Base-by-base conservation (phyloP, 2,113 vertebrate species). In the Steatornis caripensis region DNA sequence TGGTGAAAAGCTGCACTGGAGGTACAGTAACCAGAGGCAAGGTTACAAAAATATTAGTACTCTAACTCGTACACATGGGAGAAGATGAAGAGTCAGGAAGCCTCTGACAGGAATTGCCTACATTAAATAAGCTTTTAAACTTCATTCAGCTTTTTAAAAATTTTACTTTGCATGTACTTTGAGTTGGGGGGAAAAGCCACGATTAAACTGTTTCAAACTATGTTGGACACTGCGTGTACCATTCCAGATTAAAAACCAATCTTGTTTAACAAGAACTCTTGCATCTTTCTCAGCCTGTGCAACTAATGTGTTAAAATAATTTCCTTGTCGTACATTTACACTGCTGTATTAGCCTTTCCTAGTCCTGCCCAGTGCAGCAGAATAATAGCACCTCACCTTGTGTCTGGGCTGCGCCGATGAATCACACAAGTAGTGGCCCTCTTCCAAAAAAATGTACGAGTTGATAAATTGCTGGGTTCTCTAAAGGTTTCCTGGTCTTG, bases 21-120 rank as follows among this genome's bases (percentile, higher is more conserved):
- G 48, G 39, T n/a, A 64, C 49, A 22, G 51, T 49, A 84, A 92
- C 68, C 68, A 68, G 65, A 64, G 43, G n/a, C 82, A 68, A 93
- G 77, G 77, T 84, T 79, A 91, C 41, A 30, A 89, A 92, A 90
- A 87, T 70, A 54, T 88, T 70, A 53, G 34, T 70, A 32, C 72
- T 95, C 36, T 68, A 71, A 39, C 60, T 77, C 41, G 13, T 58
- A 62, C 48, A 61, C 29, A 22, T 14, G 51, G 36, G 55, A 84
- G 24, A 78, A 58, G 29, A 66, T 15, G 54, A 80, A 48, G 76
- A 18, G 27, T 90, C 45, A 14, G 32, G 60, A 55, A 89, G 41
- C 23, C 77, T 77, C 72, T 72, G 54, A 32, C 8, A 74, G 55
- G 36, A 72, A 82, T 5, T 75, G 55, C 48, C 54, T 68, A 19